Evolutionary conservation across 2,888 invertebrate genomes (phyloP), one percentile per base, ranked within the genome.

Genomic region (Priocnemis perturbator): DNA sequence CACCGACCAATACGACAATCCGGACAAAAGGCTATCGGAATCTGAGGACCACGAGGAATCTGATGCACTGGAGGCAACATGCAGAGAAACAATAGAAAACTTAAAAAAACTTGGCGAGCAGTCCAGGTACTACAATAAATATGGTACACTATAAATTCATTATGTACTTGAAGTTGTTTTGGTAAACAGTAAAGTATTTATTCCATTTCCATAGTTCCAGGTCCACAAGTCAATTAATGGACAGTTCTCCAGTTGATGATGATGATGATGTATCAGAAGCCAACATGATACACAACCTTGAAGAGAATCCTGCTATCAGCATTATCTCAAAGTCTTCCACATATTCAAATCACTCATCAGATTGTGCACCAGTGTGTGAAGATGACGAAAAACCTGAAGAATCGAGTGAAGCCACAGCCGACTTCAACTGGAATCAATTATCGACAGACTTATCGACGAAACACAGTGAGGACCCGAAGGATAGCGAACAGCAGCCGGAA

Each of bases 1-100:
- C 17, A 67, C 76, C 0, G 84, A 86, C 17, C 78, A 86, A 4
- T 82, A 78, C 44, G 84, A 85, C 53, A 83, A 76, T 75, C 64
- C 83, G 2, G 84, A 85, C 14, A 84, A 84, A 50, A 78, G 69
- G 50, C 71, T 79, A 9, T 75, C 79, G 0, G 86, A 85, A 64
- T 74, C 74, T 17, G 88, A 88, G 59, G 87, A 88, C 75, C 84
- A 81, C 5, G 87, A 87, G 71, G 88, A 88, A 21, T 81, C 87
- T 0, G 89, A 88, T 64, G 86, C 86, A 15, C 68, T 89, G 53
- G 89, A 88, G 73, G 88, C 86, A 44, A 86, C 88, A 0, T 89
- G 87, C 64, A 82, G 89, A 44, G 89, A 89, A 78, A 88, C 89
- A 2, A 89, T 89, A 61, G 89, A 89, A 69, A 89, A 88, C 72